Evolutionary conservation across 2,797 vertebrate genomes (phyloP).

Genomic region (Cryptoprocta ferox): DNA sequence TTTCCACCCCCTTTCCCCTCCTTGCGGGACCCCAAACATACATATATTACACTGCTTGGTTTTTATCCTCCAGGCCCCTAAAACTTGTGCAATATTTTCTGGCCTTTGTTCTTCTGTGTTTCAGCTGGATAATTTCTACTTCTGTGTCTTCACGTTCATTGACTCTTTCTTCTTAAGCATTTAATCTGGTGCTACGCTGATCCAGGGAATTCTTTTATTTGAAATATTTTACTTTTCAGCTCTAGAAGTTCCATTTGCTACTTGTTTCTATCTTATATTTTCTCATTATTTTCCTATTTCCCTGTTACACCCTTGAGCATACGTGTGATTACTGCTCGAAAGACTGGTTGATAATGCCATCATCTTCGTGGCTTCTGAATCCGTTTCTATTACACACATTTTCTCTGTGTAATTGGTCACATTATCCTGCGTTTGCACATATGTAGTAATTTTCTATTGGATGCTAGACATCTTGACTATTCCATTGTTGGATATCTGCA

Average conservation of each 20-base stretch:
- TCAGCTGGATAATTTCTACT: not conserved
- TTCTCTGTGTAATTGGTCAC: not conserved
- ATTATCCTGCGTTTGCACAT: not conserved
- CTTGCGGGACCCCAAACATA: not conserved
- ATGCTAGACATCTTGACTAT: not conserved
- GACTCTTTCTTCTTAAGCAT: not conserved
- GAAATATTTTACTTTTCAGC: not conserved
- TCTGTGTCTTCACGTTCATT: not conserved
- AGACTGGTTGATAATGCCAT: not conserved
- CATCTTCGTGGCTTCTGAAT: not conserved
- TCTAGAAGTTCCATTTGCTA: not conserved
- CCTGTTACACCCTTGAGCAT: not conserved
- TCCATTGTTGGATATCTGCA: fast-evolving
- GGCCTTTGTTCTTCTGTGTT: not conserved
- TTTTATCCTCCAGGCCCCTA: not conserved
- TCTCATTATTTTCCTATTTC: not conserved
- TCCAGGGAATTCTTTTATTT: not conserved
- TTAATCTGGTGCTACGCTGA: not conserved
- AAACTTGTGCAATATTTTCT: not conserved
- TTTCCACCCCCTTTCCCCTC: too few relatives aligned
- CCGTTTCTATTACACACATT: not conserved
- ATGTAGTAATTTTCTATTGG: not conserved
- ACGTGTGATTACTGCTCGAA: not conserved
- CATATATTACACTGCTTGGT: fast-evolving
- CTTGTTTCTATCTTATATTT: not conserved